Base-by-base conservation (phyloP, 2,888 invertebrate species). In the Lamellibrachia satsuma region DNA sequence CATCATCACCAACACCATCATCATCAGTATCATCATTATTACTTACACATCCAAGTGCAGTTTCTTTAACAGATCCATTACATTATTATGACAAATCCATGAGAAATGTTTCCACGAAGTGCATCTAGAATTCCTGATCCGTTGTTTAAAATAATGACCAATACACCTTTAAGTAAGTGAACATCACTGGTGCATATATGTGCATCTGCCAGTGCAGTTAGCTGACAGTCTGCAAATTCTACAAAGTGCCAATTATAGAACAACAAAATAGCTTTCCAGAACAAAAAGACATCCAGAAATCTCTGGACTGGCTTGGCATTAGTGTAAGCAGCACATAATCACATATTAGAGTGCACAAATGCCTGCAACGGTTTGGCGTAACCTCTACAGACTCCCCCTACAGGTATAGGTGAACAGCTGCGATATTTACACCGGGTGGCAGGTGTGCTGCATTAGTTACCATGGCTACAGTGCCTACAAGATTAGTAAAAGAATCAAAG, bases 371-470 rank as follows among this genome's bases (percentile, higher is more conserved):
- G 75, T 15, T n/a, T 75, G 6, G 22, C 22, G 22, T 75, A 75
- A 75, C 75, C 39, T 39, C 39, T 39, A 39, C 39, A 39, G 39
- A 39, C 39, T 39, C 39, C n/a, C 55, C 75, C 75, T 75, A 75
- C 75, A 75, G 75, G 75, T 75, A 75, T 22, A 75, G n/a, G 75
- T 75, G 75, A 75, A 75, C 75, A 75, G 75, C 75, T 75, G 75
- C 22, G 22, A 75, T 75, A 75, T 6, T n/a, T 15, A 75, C 22
- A 22, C 75, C 3, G 22, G 75, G 22, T 22, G 3, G 22, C 75
- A 75, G 75, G 75, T 75, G 75, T 75, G 75, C 75, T 75, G 75
- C n/a, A 75, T 11, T 75, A 75, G 75, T 75, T 75, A 75, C 75
- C 75, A 75, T 22, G 22, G 75, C 75, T 22, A 75, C 75, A 75